Base-by-base conservation (phyloP, 92 coral and sea anemone species). In the Paramuricea clavata region DNA sequence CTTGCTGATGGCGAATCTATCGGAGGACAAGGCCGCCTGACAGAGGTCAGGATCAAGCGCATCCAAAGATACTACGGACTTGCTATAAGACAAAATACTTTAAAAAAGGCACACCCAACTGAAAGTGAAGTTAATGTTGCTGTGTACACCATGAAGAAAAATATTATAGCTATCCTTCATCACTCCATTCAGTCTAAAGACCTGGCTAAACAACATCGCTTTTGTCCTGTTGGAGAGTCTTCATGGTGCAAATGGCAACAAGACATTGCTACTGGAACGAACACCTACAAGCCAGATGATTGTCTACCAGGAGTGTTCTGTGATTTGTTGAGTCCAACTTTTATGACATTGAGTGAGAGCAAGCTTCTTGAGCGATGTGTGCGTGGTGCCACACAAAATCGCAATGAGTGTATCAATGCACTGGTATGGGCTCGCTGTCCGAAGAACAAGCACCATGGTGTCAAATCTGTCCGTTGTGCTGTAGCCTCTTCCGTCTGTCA, bases 101-200 rank as follows among this genome's bases (percentile, higher is more conserved):
- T 84, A 10, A 22, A 43, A 35, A 83, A 1, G 5, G 72, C 76
- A 28, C 82, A 84, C 59, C 82, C 86, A 5, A 22, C 92, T 28
- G 92, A 78, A 10, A 79, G 78, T 21, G 92, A 89, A 54, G 82
- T 89, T 43, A 78, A 79, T 85, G 72, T 85, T 13, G 70, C 92
- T 1, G 73, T 79, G 9, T 85, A 85, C 25, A 57, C 92, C 7
- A 85, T 75, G 88, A 82, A 65, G 43, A 81, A 90, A 50, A 81
- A 86, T 76, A 86, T 62, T 59, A n/a, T n/a, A n/a, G 91, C 91
- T 6, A 68, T 85, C 0, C 50, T 87, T 5, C 77, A 87, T 78
- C 93, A 91, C 74, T 44, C 59, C 85, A 80, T 90, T 28, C 0
- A 56, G 31, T 36, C 69, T 78, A 5, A 56, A 67, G 82, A 90